Evolutionary conservation across 2,797 vertebrate genomes (phyloP), one percentile per base, ranked within the genome.

Genomic region (Cyprinella venusta): DNA sequence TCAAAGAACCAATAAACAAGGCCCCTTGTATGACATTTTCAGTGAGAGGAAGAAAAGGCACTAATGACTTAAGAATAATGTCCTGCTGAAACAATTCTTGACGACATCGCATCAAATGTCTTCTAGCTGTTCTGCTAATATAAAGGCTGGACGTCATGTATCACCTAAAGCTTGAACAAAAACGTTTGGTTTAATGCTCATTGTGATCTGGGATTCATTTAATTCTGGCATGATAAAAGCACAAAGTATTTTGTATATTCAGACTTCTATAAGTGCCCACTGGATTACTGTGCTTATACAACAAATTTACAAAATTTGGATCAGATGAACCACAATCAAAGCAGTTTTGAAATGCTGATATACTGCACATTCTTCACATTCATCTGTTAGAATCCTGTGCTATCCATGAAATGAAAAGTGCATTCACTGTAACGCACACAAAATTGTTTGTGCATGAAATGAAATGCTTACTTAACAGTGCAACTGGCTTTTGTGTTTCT

Each of bases 1-100:
- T 86, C 71, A 81, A 64, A 79, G 70, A 72, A 80, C 76, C 36
- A 69, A 84, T 84, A 81, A 86, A 86, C 2, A 33, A 50, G 21
- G 61, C 76, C 79, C 71, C 40, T 30, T 71, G 36, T 59, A 69
- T 19, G 61, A 64, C 79, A 75, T 80, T 81, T 64, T 40, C 24
- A 36, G 45, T 79, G 40, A 36, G n/a, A 16, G 75, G 18, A 19
- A 33, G 36, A 67, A 75, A 71, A 85, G 61, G 18, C 45, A 69
- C 33, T 76, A 76, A 84, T 84, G 50, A 68, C 56, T 82, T 71
- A 69, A 75, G 61, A 56, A 65, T 59, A 48, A 48, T 59, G 59
- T 77, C 72, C 72, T 81, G 77, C 72, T 83, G 24, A 83, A 85
- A 71, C 52, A 69, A 61, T 67, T 40, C 21, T 77, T 84, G 45